Evolutionary conservation across 2,113 vertebrate species (phyloP), one percentile per base, ranked within the genome.

Genomic region (Pelecanus crispus): DNA sequence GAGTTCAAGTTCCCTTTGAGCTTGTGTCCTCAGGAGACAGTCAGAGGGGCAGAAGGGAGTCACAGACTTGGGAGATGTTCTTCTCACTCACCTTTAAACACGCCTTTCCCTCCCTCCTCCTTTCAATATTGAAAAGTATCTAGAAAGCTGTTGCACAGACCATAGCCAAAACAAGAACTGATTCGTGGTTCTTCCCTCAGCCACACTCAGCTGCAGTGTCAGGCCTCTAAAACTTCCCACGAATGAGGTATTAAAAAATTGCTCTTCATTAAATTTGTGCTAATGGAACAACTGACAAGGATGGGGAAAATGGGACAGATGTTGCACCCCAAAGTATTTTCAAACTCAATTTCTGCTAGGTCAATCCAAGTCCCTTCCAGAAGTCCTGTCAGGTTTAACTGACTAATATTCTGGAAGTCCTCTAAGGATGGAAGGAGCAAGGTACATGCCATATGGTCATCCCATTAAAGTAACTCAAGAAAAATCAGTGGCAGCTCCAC

Each of bases 81-180:
- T 88, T 77, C 16, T 84, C 52, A 36, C 13, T 29, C 24, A 78
- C 8, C 10, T 68, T 62, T 68, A 72, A 58, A 78, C 6, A 44
- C 0, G 0, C 5, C 9, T 24, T 61, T 87, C 11, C 32, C 20
- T 71, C 63, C 13, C 4, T 20, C 0, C 4, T 3, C 6, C 6
- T 38, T 49, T 78, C 50, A 50, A 29, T 63, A 59, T 2, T n/a
- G 8, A 52, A 83, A 72, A 4, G 14, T 50, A 63, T 59, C 38
- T 55, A 52, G 18, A 58, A 88, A 44, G 40, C 13, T 67, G 18
- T 38, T 80, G 32, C 42, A 80, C 82, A 63, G n/a, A 67, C 10
- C 10, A 44, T 3, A 61, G 34, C 6, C 8, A 7, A 63, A 93
- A 49, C 14, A 40, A 62, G 17, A 94, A 74, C 17, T n/a, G 1